phyloP scores from a whole-genome alignment of 2,797 vertebrate species.

The Erithacus rubecula region DNA sequence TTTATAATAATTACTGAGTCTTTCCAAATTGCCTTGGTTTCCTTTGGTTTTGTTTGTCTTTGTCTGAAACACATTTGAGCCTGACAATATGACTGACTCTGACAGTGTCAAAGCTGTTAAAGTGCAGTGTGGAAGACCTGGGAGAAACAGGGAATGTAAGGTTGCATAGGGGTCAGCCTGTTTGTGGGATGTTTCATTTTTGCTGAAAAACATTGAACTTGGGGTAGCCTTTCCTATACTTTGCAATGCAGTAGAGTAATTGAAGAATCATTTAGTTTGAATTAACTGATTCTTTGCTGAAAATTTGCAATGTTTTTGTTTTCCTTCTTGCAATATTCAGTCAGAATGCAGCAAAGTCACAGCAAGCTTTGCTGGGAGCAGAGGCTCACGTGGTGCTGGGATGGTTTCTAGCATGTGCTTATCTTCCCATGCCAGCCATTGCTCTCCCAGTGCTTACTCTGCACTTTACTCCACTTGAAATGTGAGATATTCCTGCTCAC shows the following conservation, averaged over 20 bases:
- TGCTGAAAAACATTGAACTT: not conserved
- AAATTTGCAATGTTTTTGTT: not conserved
- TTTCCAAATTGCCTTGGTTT: not conserved
- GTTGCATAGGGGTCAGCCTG: not conserved
- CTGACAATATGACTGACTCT: not conserved
- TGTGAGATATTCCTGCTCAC: not conserved
- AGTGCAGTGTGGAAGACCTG: not conserved
- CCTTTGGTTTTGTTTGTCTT: not conserved
- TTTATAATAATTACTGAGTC: not conserved
- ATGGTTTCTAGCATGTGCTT: not conserved
- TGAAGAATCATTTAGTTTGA: not conserved
- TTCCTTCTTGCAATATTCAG: not conserved
- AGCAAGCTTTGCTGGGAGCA: not conserved
- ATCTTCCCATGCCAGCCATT: not conserved
- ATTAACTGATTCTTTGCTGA: not conserved
- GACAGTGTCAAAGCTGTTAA: not conserved
- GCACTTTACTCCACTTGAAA: not conserved
- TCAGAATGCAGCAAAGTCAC: not conserved
- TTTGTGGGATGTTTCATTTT: not conserved
- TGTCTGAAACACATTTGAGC: not conserved
- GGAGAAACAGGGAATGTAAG: not conserved
- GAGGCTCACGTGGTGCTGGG: not conserved
- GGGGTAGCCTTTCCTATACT: fast-evolving
- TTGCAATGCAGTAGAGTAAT: not conserved
- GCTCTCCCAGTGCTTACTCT: not conserved